Evolutionary conservation across 2,888 invertebrate genomes (phyloP), one percentile per base, ranked within the genome.

Genomic region (Caenorhabditis zanzibari): DNA sequence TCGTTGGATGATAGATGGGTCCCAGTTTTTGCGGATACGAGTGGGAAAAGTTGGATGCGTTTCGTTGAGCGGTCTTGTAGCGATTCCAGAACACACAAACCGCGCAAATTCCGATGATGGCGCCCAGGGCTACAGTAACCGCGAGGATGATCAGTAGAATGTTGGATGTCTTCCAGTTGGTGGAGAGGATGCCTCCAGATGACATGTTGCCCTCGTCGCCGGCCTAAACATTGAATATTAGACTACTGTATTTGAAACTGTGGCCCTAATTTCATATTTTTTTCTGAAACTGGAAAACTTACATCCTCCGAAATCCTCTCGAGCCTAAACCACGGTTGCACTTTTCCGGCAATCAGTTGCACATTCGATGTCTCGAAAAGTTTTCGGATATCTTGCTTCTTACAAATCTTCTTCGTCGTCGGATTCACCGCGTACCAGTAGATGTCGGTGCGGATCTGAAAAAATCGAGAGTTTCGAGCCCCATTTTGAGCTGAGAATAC

Each of bases 401-500:
- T 87, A 77, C 92, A 92, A 56, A 92, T 90, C 61, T 87, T 88
- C 73, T 90, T 88, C 0, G 89, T 90, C 12, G 77, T 82, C 19
- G 91, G 91, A 76, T 92, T 90, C 22, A 90, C 87, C 0, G 92
- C 88, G 64, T 91, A 92, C 90, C 90, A 91, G 58, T 85, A 87
- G 56, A 90, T 84, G 66, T 91, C 89, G 2, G 89, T 87, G n/a
- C 88, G 75, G 32, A 87, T 79, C 76, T 86, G 80, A 12, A 76
- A 63, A 32, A 32, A n/a, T n/a, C n/a, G n/a, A n/a, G n/a, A n/a
- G n/a, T n/a, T n/a, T n/a, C n/a, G n/a, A n/a, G n/a, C n/a, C n/a
- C n/a, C n/a, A n/a, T n/a, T n/a, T n/a, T n/a, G n/a, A n/a, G n/a
- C n/a, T n/a, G n/a, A n/a, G n/a, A n/a, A n/a, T n/a, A n/a, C n/a